Base-by-base conservation (phyloP, 2,113 vertebrate species). In the Phaetusa simplex region DNA sequence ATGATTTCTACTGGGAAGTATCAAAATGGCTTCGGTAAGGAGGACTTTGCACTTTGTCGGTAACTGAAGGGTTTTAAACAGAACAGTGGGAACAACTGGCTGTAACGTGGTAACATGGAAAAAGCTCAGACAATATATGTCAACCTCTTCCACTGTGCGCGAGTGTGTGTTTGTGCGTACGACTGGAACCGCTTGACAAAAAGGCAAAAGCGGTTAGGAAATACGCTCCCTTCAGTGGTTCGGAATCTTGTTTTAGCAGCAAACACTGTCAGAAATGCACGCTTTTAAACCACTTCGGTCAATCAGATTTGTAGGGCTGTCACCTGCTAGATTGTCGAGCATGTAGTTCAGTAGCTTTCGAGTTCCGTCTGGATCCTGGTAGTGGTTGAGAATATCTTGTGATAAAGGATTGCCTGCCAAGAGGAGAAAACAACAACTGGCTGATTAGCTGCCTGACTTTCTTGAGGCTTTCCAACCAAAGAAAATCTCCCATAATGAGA, bases 311-410 rank as follows among this genome's bases (percentile, higher is more conserved):
- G 1, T 74, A 30, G 58, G 50, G 61, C 59, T 50, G 24, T 97
- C 98, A 99, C 99, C 99, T 98, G 99, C 99, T 96, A 99, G 99
- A 99, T 99, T 99, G 99, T 99, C 99, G 95, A 99, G 99, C 99
- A 99, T 99, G 98, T 99, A 99, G 98, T 99, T 99, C 97, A 99
- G 98, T 98, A 99, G 99, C 98, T 99, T 99, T 95, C 99, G 98
- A 95, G 99, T 99, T 98, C 99, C 99, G 27, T 99, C 99, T 69
- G 99, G 98, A 97, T 99, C 99, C 98, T 99, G 99, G 98, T 99
- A 99, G 95, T 99, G 98, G 95, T 99, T 99, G 95, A 99, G 98
- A 98, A 99, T 99, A 98, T 99, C 99, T 96, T 99, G 99, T 97
- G 99, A 99, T 98, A 99, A 98, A 98, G 99, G 99, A 98, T 99